Evolutionary conservation across 2,888 invertebrate species (phyloP).

Genomic region (Penaeus monodon): DNA sequence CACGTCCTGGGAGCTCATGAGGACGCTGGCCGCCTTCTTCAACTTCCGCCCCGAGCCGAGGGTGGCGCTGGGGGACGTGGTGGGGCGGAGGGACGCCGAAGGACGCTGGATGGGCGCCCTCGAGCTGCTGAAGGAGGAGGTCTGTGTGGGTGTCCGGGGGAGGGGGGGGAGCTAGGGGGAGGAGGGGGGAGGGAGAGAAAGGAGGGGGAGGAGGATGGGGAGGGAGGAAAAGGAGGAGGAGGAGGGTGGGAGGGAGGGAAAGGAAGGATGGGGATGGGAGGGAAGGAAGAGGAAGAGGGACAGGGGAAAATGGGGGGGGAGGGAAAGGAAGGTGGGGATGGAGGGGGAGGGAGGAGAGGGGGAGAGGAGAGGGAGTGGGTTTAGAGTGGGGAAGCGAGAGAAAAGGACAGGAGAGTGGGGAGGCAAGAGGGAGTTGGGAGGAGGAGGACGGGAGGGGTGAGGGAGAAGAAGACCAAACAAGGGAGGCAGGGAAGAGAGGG

Average conservation of each 20-base stretch:
- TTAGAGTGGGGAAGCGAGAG: no score
- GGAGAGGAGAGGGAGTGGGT: no score
- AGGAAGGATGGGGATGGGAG: background rate
- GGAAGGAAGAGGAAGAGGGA: background rate
- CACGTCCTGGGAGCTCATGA: slow-evolving; percentile 56
- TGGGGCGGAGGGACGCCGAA: slow-evolving; percentile 25
- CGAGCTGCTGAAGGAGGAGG: slow-evolving; percentile 18
- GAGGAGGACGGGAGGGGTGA: no score
- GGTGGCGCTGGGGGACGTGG: slow-evolving; percentile 20
- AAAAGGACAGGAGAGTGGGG: no score
- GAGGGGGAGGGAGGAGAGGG: no score
- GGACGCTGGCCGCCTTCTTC: slow-evolving; percentile 43
- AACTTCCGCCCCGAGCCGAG: slow-evolving; percentile 51
- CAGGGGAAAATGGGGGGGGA: no score
- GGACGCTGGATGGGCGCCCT: slow-evolving; percentile 48
- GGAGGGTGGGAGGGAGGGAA: background rate
- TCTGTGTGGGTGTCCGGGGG: background rate
- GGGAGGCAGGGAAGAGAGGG: background rate
- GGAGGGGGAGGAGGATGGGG: background rate
- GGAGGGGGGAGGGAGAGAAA: no score
- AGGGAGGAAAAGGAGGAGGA: background rate
- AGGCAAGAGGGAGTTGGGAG: no score
- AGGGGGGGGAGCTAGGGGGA: background rate
- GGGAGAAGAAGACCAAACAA: no score
- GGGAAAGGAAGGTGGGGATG: background rate